Base-by-base conservation (phyloP, 1,140 invertebrate species). In the Colletes gigas region DNA sequence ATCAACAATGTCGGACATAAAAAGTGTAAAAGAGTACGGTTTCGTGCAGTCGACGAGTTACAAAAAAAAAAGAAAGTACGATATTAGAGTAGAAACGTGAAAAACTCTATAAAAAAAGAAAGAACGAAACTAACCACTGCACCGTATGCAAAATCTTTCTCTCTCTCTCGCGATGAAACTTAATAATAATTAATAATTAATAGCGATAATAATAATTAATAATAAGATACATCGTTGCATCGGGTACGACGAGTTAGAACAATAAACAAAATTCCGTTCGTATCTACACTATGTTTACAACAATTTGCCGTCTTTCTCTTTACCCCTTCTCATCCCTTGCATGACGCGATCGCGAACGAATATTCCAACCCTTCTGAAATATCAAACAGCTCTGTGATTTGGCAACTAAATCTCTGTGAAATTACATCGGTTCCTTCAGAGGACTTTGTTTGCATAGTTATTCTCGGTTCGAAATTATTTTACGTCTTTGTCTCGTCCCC, bases 221-320 rank as follows among this genome's bases (percentile, higher is more conserved):
- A 85, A 67, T 73, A 86, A 65, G 63, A 85, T 87, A 84, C 77
- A 83, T 57, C 69, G 57, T 75, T 84, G 63, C 67, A 41, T 84
- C 54, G 76, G 80, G 77, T 83, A 83, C 73, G 69, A 73, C 69
- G 50, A 73, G 59, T 67, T 87, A 55, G 71, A 82, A 86, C 68
- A 81, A 82, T 89, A 89, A 90, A 88, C 82, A 89, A 88, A 66
- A 62, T 84, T 84, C 66, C 84, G 68, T 88, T 81, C 70, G 81
- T 90, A 90, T 90, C 85, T 90, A 90, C 85, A 47, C 19, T 59
- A 55, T 77, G 74, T 83, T 71, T 80, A 77, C 83, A 85, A 85
- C 69, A 78, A 74, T 57, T 79, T 47, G 55, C 76, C 50, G 68
- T 77, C 65, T 21, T 54, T 75, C 69, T 82, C 57, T 52, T 63